Percentiles rank a stretch among this genome's conserved stretches.
phyloP scores from a whole-genome alignment of 2,113 vertebrate genomes.

The Cyanoderma ruficeps region DNA sequence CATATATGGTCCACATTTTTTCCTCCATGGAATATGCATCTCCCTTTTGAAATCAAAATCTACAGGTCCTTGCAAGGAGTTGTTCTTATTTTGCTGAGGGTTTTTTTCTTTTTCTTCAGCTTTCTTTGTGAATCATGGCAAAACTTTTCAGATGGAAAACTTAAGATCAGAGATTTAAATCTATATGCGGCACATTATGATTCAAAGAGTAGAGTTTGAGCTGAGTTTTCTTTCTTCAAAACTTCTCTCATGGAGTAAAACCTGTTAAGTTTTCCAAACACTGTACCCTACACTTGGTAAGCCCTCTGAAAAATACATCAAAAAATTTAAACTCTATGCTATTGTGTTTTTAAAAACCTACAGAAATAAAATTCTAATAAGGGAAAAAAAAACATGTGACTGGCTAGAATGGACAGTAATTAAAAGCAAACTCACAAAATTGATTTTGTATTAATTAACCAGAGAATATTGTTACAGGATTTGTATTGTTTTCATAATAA shows the following conservation, averaged over 20 bases:
- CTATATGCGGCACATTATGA: neutral
- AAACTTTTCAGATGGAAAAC: neutral
- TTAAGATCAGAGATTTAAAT: neutral
- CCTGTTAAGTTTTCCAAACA: neutral
- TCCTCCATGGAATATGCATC: rapidly evolving
- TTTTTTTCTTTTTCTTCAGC: neutral
- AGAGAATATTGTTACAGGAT: neutral
- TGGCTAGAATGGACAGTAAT: neutral
- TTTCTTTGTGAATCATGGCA: neutral
- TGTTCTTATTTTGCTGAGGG: neutral
- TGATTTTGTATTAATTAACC: neutral
- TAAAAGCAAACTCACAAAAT: neutral
- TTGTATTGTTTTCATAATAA: neutral
- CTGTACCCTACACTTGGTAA: neutral
- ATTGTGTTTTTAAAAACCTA: neutral
- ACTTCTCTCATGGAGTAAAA: neutral
- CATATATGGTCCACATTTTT: neutral
- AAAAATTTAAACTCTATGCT: neutral
- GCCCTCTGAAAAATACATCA: neutral
- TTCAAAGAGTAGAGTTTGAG: neutral
- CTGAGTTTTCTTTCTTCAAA: neutral
- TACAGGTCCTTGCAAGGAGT: neutral
- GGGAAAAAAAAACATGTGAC: neutral
- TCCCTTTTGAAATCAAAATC: neutral
- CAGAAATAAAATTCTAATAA: neutral